Evolutionary conservation across 2,113 vertebrate species (phyloP).

Genomic region (Lepus europaeus): DNA sequence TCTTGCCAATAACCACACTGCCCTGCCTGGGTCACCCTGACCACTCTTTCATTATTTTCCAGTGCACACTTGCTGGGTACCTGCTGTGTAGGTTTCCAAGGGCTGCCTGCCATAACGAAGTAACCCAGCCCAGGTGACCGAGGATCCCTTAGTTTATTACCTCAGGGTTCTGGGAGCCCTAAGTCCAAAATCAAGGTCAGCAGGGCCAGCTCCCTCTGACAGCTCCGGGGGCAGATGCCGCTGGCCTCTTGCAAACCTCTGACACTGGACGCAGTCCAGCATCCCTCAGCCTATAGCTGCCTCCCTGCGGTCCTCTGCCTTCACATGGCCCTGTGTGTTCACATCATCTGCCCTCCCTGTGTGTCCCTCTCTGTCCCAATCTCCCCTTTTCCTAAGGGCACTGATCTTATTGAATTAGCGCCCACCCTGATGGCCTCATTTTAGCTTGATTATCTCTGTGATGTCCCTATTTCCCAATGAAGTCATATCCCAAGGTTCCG

Average conservation of each 20-base stretch:
- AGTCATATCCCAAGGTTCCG: neutral
- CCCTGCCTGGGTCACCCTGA: accelerated
- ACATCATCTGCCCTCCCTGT: neutral
- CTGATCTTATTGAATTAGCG: too few species aligned
- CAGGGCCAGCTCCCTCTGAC: neutral
- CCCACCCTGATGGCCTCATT: neutral
- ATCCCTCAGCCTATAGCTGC: neutral
- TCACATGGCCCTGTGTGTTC: accelerated
- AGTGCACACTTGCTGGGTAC: accelerated
- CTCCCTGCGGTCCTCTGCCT: accelerated
- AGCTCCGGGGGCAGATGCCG: neutral
- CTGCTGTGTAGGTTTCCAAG: accelerated
- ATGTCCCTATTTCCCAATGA: neutral
- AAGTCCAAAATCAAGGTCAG: neutral
- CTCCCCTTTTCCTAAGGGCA: too few species aligned
- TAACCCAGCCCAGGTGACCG: too few species aligned
- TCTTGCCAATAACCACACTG: neutral
- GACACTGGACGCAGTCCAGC: accelerated
- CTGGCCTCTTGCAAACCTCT: neutral
- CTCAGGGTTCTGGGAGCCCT: neutral
- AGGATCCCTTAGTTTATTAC: neutral
- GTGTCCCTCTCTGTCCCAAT: neutral
- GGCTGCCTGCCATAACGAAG: neutral
- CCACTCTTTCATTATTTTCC: too few species aligned
- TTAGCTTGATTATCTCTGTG: neutral